Conservation (phyloP, 2,888 invertebrate species). For the Drosophila paracracens region DNA sequence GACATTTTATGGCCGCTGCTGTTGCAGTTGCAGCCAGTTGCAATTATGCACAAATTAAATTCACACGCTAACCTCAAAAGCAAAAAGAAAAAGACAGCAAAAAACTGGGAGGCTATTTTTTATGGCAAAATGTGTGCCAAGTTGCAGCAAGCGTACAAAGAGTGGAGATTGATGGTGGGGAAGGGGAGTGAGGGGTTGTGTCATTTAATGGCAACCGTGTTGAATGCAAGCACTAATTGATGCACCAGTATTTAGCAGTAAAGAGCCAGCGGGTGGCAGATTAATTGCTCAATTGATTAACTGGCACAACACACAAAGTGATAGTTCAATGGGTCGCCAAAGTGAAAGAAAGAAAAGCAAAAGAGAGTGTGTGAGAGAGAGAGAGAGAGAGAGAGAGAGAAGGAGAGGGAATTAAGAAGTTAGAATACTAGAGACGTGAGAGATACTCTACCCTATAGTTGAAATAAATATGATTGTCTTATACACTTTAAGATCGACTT, state of each 20-base stretch:
- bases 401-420: background rate
- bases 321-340: conserved; percentile 9
- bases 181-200: conserved; percentile 1
- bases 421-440: background rate
- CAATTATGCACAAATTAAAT: conserved; percentile 77
- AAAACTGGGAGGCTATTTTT: conserved; percentile 31
- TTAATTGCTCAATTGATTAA: conserved; percentile 7
- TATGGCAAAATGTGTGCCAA: conserved; percentile 61
- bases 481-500: background rate
- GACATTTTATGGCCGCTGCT: conserved; percentile 58
- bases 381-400: too few relatives aligned
- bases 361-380: background rate
- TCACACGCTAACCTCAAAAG: conserved; percentile 69
- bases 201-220: conserved; percentile 48
- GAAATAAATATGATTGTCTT: background rate
- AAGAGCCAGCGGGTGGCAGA: conserved; percentile 29
- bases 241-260: conserved; percentile 14
- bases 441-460: background rate
- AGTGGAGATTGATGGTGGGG: background rate
- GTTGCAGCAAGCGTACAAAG: background rate
- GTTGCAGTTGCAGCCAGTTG: conserved; percentile 34
- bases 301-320: conserved; percentile 18
- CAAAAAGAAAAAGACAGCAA: conserved; percentile 9
- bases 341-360: conserved; percentile 1
- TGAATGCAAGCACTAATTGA: conserved; percentile 56